Evolutionary conservation across 2,113 vertebrate species (phyloP).

Genomic region (Columba livia): DNA sequence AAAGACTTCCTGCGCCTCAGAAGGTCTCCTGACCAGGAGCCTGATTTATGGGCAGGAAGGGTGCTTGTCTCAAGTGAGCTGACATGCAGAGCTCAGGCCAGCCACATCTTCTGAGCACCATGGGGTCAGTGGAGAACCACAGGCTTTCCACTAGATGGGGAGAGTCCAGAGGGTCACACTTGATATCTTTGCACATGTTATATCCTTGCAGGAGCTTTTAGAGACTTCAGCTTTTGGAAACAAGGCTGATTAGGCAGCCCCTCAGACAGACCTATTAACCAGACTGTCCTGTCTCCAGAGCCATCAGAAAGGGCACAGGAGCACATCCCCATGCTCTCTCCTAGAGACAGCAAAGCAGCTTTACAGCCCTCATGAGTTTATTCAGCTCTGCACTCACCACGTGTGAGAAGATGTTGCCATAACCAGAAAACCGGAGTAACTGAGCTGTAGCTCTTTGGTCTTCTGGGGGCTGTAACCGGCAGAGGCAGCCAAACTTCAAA

Average conservation of each 20-base stretch:
- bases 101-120: not conserved
- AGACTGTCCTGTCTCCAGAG: not conserved
- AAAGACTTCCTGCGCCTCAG: not conserved
- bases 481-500: not conserved
- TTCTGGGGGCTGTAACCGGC: not conserved
- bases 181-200: not conserved
- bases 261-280: not conserved
- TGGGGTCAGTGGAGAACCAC: not conserved
- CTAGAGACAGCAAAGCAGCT: not conserved
- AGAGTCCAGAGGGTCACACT: not conserved
- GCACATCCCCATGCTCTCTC: rapidly evolving
- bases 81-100: not conserved
- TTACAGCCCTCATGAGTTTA: not conserved
- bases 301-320: not conserved
- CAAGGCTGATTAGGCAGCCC: not conserved
- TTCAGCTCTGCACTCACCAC: not conserved
- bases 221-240: slow-evolving; percentile 12
- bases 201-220: not conserved
- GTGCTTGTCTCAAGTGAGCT: not conserved
- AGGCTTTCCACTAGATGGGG: not conserved
- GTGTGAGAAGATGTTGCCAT: not conserved
- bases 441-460: not conserved
- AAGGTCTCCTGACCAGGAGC: not conserved
- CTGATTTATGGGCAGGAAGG: not conserved
- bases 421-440: not conserved